Base-by-base conservation (phyloP, 2,888 invertebrate genomes). In the Catotricha subobsoleta region DNA sequence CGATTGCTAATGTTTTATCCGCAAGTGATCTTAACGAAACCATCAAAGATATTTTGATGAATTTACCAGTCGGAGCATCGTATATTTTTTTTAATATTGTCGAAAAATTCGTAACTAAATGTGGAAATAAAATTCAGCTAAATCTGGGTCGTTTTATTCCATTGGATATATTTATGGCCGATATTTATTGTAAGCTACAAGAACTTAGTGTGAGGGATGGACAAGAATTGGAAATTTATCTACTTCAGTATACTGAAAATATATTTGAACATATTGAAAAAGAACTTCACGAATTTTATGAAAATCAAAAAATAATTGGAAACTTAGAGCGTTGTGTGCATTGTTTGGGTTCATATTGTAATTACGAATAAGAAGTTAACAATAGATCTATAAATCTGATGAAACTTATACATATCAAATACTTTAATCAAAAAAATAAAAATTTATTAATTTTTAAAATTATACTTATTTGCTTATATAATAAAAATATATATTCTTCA, bases 111-210 rank as follows among this genome's bases (percentile, higher is more conserved):
- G 4, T 29, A 12, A 39, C 21, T 13, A 23, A 29, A 19, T 23
- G 19, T 39, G 38, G 23, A 3, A 12, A 19, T n/a, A 29, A 28
- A 13, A 29, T 39, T 13, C 39, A 39, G 20, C 19, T 21, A 6
- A 15, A 20, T 3, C 15, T 39, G 30, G 39, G 39, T 30, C 39
- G 39, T 15, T 39, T 39, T 21, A 39, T 39, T 30, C 28, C 39
- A 13, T 20, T 39, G 1, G 39, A 39, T 13, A 39, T 39, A 15
- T 39, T 39, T 29, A 39, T 39, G 29, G 30, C 39, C 8, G 39
- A 39, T 12, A 39, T 39, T 21, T 30, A 31, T 30, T 39, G 39
- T 15, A 23, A 23, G 16, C 15, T 36, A 3, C 21, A 10, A 3
- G 15, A 25, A 23, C 15, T 36, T 13, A 15, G 36, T 16, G 36